Base-by-base conservation (phyloP, 2,113 vertebrate genomes). In the Pomatorhinus ruficollis region DNA sequence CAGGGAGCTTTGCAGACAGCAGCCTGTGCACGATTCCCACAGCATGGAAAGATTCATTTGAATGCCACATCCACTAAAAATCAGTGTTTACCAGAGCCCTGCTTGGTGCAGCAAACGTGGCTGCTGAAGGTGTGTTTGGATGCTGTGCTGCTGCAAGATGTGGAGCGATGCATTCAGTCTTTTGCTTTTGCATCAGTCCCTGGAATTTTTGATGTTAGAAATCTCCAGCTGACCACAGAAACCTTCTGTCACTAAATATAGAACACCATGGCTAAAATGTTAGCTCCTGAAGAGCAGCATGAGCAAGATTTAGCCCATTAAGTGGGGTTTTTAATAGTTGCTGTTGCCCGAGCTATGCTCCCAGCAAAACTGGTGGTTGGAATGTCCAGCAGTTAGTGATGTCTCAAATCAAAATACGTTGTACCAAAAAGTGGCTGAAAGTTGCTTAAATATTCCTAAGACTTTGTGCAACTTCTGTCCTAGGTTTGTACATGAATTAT, bases 81-180 rank as follows among this genome's bases (percentile, higher is more conserved):
- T 15, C 2, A n/a, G 47, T 9, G 47, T 75, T 83, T 42, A 4
- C 16, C 63, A 53, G 40, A 56, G 8, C 15, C 9, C 37, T 76
- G 81, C 47, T 35, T 16, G 3, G 30, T 23, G 49, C 37, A n/a
- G 64, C 47, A 6, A 2, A 8, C 20, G 64, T 16, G 27, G 10
- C 56, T 60, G 89, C 7, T 33, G 72, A 24, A 63, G 50, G 11
- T 3, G 47, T 13, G 33, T 37, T 49, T 59, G 85, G 50, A 31
- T 39, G 60, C 47, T 50, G 44, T 10, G 2, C 50, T 6, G 6
- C 33, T n/a, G 42, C 28, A 14, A 6, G 5, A 20, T 0, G 0
- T 21, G 53, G 35, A 56, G 12, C 15, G 25, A 5, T 16, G 82
- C 20, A 15, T 39, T 44, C 71, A 11, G 20, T 40, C 42, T 37